phyloP scores from a whole-genome alignment of 2,888 invertebrate genomes.

The Phlogophora meticulosa region DNA sequence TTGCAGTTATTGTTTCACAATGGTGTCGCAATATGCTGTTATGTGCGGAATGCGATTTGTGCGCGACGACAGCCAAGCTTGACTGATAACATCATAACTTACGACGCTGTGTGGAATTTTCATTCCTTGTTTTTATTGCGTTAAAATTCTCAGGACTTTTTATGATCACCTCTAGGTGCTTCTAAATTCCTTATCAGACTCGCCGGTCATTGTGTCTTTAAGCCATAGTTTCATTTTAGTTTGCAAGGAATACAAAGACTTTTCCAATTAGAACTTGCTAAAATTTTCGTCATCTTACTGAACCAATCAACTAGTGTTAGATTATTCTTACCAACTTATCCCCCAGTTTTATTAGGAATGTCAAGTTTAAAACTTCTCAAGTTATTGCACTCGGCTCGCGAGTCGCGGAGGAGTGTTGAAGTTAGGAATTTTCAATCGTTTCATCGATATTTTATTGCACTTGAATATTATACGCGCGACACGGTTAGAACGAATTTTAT shows the following conservation, averaged over 20 bases:
- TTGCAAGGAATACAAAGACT: constrained; percentile 20
- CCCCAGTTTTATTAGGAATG: constrained; percentile 69
- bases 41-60: constrained; percentile 35
- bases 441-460: constrained; percentile 69
- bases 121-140: constrained; percentile 35
- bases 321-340: constrained; percentile 42
- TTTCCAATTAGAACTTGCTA: constrained; percentile 27
- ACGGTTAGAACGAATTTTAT: constrained; percentile 40
- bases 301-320: constrained; percentile 53
- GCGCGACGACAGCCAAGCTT: constrained; percentile 25
- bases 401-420: constrained; percentile 63
- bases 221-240: constrained; percentile 11
- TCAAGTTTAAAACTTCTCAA: constrained; percentile 61
- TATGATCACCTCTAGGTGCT: constrained; percentile 4
- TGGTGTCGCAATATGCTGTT: constrained; percentile 22
- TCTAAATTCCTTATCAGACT: constrained; percentile 14
- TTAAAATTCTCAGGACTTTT: constrained; percentile 26
- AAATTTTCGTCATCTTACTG: constrained; percentile 40
- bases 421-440: constrained; percentile 71
- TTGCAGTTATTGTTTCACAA: constrained; percentile 32
- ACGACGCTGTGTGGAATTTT: constrained; percentile 32
- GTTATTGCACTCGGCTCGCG: constrained; percentile 57
- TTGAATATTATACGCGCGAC: constrained; percentile 54
- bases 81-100: constrained; percentile 51
- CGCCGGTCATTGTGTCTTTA: not conserved